Conservation (phyloP, 2,888 invertebrate genomes). For the Tenthredo notha region DNA sequence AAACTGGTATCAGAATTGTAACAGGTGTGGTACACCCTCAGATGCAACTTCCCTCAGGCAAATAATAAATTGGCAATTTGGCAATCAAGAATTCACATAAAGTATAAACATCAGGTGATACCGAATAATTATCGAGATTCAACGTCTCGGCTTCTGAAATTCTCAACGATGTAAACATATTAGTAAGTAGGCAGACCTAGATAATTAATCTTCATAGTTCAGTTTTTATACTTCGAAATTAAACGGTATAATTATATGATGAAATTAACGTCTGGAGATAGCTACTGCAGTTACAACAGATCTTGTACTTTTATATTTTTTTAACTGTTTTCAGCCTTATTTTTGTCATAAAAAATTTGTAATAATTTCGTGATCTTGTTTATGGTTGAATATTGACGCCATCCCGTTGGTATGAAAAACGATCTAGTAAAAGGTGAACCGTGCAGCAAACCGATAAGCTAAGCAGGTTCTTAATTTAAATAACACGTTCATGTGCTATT, state of each 20-base stretch:
- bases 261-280: background rate
- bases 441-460: background rate
- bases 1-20: background rate
- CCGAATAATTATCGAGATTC: background rate
- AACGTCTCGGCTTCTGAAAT: background rate
- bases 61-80: background rate
- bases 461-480: slow-evolving; percentile 7
- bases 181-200: background rate
- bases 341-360: background rate
- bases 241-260: background rate
- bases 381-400: slow-evolving; percentile 16
- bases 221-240: background rate
- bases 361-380: background rate
- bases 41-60: background rate
- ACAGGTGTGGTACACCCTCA: background rate
- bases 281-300: slow-evolving; percentile 17
- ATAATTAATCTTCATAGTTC: background rate
- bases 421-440: slow-evolving; percentile 23
- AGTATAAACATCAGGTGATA: background rate
- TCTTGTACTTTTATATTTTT: background rate
- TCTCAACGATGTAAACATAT: background rate
- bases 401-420: background rate
- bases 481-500: background rate
- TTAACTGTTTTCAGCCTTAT: background rate
- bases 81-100: background rate